phyloP scores from a whole-genome alignment of 2,888 invertebrate species.

The Machimus rusticus region DNA sequence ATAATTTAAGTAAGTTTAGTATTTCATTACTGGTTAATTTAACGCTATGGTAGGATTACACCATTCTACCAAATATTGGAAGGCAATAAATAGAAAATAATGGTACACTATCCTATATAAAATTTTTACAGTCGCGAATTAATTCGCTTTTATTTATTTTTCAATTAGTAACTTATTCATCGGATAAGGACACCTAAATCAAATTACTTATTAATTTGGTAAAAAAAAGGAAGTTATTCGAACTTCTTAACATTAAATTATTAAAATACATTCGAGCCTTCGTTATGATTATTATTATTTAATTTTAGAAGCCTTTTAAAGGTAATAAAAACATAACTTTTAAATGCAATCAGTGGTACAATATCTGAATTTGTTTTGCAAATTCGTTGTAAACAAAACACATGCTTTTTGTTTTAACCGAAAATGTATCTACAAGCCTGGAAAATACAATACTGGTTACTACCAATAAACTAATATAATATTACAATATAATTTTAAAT shows the following conservation, averaged over 20 bases:
- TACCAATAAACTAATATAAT: background rate
- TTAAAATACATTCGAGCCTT: no score
- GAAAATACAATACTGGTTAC: background rate
- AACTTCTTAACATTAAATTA: background rate
- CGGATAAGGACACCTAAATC: no score
- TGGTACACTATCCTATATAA: no score
- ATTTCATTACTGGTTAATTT: background rate
- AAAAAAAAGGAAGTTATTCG: background rate
- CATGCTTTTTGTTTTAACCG: background rate
- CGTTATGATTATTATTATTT: background rate
- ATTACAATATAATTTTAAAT: background rate
- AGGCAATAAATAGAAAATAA: background rate
- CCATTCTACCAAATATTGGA: background rate
- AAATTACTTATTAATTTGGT: no score
- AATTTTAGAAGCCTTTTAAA: background rate
- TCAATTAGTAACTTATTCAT: no score
- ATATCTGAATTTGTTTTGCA: no score
- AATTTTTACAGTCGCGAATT: no score
- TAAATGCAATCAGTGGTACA: background rate
- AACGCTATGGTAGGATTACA: background rate
- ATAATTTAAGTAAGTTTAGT: background rate
- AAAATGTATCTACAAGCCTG: background rate
- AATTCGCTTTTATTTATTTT: no score
- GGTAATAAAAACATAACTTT: no score
- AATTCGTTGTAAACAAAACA: no score